phyloP scores from a whole-genome alignment of 2,888 invertebrate genomes.

The Epinotia demarniana region DNA sequence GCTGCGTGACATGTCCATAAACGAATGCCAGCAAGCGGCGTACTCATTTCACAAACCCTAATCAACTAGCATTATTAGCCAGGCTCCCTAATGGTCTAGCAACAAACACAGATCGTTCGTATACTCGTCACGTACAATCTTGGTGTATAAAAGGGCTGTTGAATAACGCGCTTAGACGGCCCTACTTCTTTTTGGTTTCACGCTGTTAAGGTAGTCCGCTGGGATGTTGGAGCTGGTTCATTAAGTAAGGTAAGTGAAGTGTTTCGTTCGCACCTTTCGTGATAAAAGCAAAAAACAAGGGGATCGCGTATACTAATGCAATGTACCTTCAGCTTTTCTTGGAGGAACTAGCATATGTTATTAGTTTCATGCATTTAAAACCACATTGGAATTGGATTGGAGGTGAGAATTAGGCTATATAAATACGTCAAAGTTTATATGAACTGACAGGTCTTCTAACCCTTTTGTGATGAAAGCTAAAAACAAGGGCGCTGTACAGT shows the following conservation, averaged over 20 bases:
- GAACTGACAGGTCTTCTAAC: too few species aligned
- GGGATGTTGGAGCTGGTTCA: slow-evolving; percentile 10
- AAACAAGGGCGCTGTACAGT: too few species aligned
- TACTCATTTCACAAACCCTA: slow-evolving; percentile 27
- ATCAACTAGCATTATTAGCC: slow-evolving; percentile 25
- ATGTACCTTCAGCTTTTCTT: too few species aligned
- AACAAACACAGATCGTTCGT: slow-evolving; percentile 21
- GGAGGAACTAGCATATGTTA: too few species aligned
- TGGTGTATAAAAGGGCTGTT: slow-evolving; percentile 6
- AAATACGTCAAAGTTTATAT: too few species aligned
- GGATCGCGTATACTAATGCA: too few species aligned
- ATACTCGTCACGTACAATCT: slow-evolving; percentile 19
- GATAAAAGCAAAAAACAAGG: neutral
- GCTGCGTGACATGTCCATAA: slow-evolving; percentile 1
- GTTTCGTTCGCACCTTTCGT: slow-evolving; percentile 6
- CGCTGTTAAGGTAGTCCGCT: neutral
- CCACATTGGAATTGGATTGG: too few species aligned
- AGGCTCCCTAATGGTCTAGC: slow-evolving; percentile 9
- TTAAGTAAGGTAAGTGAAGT: slow-evolving; percentile 14
- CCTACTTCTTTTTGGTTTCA: neutral
- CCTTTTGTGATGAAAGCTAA: too few species aligned
- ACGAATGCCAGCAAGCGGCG: neutral
- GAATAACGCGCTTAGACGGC: neutral
- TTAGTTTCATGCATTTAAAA: too few species aligned
- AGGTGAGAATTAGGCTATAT: too few species aligned